phyloP scores from a whole-genome alignment of 2,797 vertebrate genomes.

The Parotocinclus haroldoi region DNA sequence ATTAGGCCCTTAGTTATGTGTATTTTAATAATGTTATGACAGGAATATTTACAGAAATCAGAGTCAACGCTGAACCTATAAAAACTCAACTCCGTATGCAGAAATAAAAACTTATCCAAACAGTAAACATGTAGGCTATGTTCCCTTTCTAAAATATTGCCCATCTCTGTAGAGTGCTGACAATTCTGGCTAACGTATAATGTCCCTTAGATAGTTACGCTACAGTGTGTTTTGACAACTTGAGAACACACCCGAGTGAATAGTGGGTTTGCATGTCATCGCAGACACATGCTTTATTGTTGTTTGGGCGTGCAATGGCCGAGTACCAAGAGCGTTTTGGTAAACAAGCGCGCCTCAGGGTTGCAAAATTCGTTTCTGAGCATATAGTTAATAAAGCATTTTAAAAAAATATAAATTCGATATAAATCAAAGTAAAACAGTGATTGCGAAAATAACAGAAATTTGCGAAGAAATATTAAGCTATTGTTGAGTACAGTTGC shows the following conservation, averaged over 20 bases:
- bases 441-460: too few species aligned
- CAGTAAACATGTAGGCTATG: not conserved
- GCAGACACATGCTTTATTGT: conserved; percentile 46
- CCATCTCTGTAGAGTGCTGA: conserved; percentile 22
- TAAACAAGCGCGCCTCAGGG: conserved; percentile 30
- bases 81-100: not conserved
- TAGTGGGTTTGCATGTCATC: conserved; percentile 52
- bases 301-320: conserved; percentile 48
- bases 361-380: conserved; percentile 8
- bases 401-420: too few species aligned
- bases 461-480: too few species aligned
- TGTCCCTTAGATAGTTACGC: conserved; percentile 42
- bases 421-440: too few species aligned
- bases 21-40: not conserved
- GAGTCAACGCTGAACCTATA: not conserved
- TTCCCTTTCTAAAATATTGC: conserved; percentile 8
- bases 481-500: too few species aligned
- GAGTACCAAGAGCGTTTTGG: conserved; percentile 34
- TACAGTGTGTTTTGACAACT: conserved; percentile 51
- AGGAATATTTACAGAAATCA: not conserved
- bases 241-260: conserved; percentile 48
- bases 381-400: not conserved
- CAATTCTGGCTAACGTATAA: conserved; percentile 37
- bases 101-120: not conserved
- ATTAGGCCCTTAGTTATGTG: not conserved